Percentiles rank a stretch among this genome's conserved stretches.
These are phyloP conservation scores for Caenorhabditis angaria DNA, from an alignment of 2,888 invertebrate genomes.

Conservation along the genomic window DNA sequence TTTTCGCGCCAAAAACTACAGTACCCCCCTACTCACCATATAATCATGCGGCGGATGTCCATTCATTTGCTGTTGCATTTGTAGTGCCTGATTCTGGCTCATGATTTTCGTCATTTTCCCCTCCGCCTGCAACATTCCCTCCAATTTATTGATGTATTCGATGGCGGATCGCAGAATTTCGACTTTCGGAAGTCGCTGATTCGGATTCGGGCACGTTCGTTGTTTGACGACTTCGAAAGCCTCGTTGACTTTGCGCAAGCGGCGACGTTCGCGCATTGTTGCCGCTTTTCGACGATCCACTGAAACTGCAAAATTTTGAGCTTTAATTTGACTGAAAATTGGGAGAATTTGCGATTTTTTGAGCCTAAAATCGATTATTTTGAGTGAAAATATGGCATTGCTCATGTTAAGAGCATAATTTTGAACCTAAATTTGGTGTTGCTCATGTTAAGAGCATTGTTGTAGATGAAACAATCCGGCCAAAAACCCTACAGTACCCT, in stretches of 20 bases:
- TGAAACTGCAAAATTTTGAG: conserved; percentile 74
- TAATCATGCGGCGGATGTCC: conserved; percentile 38
- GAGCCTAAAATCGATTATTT: too few relatives aligned
- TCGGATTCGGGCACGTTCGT: conserved; percentile 91
- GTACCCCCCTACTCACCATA: conserved; percentile 41
- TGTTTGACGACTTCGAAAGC: conserved; percentile 94
- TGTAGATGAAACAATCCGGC: background rate
- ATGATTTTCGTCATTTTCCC: conserved; percentile 70
- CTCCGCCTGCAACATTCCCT: conserved; percentile 73
- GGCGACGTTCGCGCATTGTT: conserved; percentile 88
- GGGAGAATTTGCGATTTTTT: too few relatives aligned
- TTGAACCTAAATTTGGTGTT: background rate
- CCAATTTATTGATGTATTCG: conserved; percentile 87
- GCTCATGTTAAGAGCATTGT: background rate
- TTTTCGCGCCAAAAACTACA: background rate
- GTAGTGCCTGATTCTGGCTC: conserved; percentile 54
- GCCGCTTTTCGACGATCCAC: conserved; percentile 96
- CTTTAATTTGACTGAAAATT: background rate
- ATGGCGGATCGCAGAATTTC: conserved; percentile 96
- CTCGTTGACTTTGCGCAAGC: conserved; percentile 95
- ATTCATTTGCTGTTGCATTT: conserved; percentile 27
- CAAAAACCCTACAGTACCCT: too few relatives aligned
- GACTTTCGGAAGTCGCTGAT: conserved; percentile 93
- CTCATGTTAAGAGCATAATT: background rate
- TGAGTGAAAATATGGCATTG: too few relatives aligned